These are phyloP conservation scores for Linnaemya tessellans DNA, from an alignment of 2,888 invertebrate species.

Conservation along the genomic window DNA sequence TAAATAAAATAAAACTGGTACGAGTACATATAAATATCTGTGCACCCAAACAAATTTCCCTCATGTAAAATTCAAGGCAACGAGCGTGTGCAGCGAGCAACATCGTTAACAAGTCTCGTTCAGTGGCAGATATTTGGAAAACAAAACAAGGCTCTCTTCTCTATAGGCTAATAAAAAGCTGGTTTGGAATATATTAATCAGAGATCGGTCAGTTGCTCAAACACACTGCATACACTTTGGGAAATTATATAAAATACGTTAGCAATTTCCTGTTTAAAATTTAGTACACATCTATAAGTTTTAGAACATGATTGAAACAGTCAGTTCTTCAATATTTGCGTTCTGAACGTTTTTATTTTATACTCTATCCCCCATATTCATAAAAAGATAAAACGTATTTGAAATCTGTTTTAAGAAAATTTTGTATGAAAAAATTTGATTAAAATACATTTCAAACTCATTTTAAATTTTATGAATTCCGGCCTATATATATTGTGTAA, in stretches of 20 bases:
- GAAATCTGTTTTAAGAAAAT: too few species aligned
- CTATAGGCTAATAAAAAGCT: slow-evolving; percentile 30
- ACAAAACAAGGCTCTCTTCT: slow-evolving; percentile 47
- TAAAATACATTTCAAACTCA: too few species aligned
- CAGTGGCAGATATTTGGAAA: slow-evolving; percentile 23
- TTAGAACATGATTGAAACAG: too few species aligned
- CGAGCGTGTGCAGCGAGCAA: slow-evolving; percentile 31
- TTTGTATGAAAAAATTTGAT: too few species aligned
- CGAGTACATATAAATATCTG: slow-evolving; percentile 14
- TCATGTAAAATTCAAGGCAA: slow-evolving; percentile 45
- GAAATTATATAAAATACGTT: slow-evolving; percentile 1
- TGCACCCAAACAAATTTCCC: slow-evolving; percentile 55
- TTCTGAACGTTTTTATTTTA: too few species aligned
- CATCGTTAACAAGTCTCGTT: slow-evolving; percentile 53
- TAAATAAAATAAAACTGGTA: too few species aligned
- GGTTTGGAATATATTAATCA: slow-evolving; percentile 36
- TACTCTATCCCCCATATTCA: too few species aligned
- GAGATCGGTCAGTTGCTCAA: neutral
- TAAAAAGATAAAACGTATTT: too few species aligned
- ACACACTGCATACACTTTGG: neutral
- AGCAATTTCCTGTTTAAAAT: neutral
- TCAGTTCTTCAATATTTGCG: too few species aligned
- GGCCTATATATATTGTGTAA: too few species aligned
- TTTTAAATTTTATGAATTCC: too few species aligned
- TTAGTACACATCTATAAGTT: neutral